phyloP scores from a whole-genome alignment of 2,113 vertebrate species.

The Pteronura brasiliensis region DNA sequence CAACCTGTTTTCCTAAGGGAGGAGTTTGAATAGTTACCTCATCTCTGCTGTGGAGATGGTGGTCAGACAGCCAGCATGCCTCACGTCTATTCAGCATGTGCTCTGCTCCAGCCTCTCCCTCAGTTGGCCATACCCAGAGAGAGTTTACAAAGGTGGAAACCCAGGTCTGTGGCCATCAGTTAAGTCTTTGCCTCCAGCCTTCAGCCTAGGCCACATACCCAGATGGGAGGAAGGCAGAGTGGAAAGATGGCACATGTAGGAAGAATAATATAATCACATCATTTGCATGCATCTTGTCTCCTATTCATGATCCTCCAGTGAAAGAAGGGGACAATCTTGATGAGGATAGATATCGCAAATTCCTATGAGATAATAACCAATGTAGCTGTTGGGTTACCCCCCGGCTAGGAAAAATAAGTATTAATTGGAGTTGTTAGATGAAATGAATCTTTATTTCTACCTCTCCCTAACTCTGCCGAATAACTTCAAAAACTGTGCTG shows the following conservation, averaged over 20 bases:
- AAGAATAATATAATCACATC: background rate
- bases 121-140: background rate
- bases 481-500: slow-evolving; percentile 69
- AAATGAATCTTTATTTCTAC: slow-evolving; percentile 73
- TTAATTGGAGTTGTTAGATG: slow-evolving; percentile 68
- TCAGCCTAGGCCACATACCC: background rate
- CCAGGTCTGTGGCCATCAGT: background rate
- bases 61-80: background rate
- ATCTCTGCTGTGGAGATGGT: background rate
- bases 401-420: slow-evolving; percentile 48
- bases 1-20: background rate
- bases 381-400: accelerated
- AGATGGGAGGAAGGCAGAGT: background rate
- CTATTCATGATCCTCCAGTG: background rate
- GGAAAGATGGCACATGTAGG: accelerated
- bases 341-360: background rate
- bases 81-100: background rate
- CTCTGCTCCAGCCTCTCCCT: background rate
- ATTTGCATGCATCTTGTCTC: background rate
- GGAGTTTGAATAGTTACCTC: background rate
- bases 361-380: background rate
- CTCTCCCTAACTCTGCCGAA: background rate
- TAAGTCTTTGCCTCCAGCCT: background rate
- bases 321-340: background rate
- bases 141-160: background rate